Evolutionary conservation across 2,797 vertebrate species (phyloP).

Genomic region (Heteromormyrus szaboi): DNA sequence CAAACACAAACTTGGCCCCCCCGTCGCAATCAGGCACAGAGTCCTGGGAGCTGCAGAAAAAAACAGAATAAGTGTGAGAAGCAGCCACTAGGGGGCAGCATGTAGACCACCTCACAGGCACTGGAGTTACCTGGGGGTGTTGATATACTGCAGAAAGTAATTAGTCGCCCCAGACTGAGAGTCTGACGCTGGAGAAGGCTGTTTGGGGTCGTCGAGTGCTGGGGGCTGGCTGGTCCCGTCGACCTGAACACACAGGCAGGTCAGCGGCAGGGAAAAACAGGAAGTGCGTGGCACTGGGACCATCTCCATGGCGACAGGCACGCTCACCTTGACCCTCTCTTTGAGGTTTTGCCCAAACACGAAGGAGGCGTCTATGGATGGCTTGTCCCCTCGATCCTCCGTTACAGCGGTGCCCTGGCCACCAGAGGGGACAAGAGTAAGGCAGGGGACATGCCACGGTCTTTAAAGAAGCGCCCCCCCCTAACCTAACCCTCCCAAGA

Average conservation of each 20-base stretch:
- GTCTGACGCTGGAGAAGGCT: slow-evolving; percentile 42
- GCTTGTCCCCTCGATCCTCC: slow-evolving; percentile 47
- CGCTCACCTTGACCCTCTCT: slow-evolving; percentile 70
- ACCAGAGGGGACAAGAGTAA: background rate
- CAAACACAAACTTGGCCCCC: slow-evolving; percentile 75
- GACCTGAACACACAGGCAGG: slow-evolving; percentile 31
- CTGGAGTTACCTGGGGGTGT: slow-evolving; percentile 55
- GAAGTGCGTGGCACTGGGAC: too few relatives aligned
- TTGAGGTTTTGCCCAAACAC: slow-evolving; percentile 59
- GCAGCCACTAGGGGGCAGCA: background rate
- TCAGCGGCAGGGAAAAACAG: background rate
- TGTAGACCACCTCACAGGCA: background rate
- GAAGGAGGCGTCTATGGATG: slow-evolving; percentile 46
- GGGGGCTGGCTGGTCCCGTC: slow-evolving; percentile 44
- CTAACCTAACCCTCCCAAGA: background rate
- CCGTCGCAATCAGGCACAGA: slow-evolving; percentile 55
- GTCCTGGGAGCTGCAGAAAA: slow-evolving; percentile 56
- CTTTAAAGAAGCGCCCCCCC: background rate
- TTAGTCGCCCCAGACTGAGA: slow-evolving; percentile 61
- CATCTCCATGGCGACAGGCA: background rate
- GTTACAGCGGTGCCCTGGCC: slow-evolving; percentile 41
- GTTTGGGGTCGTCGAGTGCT: slow-evolving; percentile 37
- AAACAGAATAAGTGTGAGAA: background rate
- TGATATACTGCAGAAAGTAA: slow-evolving; percentile 79
- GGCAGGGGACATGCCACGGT: background rate